Base-by-base conservation (phyloP, 1,140 invertebrate genomes). In the Drosophila sp. region DNA sequence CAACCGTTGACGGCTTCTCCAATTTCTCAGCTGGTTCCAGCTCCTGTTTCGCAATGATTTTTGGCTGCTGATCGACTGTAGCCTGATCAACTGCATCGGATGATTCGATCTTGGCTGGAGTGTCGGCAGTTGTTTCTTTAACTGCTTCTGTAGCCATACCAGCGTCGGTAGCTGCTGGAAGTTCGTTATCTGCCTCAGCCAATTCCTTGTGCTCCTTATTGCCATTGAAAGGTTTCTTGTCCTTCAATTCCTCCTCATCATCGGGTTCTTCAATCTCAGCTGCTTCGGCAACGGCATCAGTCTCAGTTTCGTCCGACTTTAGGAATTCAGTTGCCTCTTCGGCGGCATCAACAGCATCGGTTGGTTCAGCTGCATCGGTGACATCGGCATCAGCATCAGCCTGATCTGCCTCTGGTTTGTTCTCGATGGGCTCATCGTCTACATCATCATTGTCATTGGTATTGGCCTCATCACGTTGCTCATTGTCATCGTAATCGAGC, bases 251-350 rank as follows among this genome's bases (percentile, higher is more conserved):
- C 29, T 80, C 41, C 18, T 82, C 81, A 8, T 90, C 80, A 34
- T 90, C 81, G 18, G 67, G 80, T 51, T 90, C 89, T 27, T 80
- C 78, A 6, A 73, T 80, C 34, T 81, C 78, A 14, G 77, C 34
- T n/a, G 54, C 43, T 46, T 81, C 82, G 4, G 29, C 32, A 4
- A 3, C 21, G 21, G 21, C 21, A 21, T 76, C 78, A 72, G 62
- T 74, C 40, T 72, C 78, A 72, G 62, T 74, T 36, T 72, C 70
- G 7, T 77, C 72, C 6, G 40, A 50, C 43, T 90, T 70, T 8
- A 32, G 57, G 43, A 58, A 58, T 2, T 62, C 63, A 4, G 41
- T 48, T 1, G 40, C 46, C 14, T 83, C 64, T 13, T 75, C 77
- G 9, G 21, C 25, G 6, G 11, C 32, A 16, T 58, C 65, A 1